A percentile compares a stretch with the other conserved stretches of the same genome.
Evolutionary conservation across 1,140 invertebrate genomes (phyloP).

Genomic region (Trichonephila inaurata): DNA sequence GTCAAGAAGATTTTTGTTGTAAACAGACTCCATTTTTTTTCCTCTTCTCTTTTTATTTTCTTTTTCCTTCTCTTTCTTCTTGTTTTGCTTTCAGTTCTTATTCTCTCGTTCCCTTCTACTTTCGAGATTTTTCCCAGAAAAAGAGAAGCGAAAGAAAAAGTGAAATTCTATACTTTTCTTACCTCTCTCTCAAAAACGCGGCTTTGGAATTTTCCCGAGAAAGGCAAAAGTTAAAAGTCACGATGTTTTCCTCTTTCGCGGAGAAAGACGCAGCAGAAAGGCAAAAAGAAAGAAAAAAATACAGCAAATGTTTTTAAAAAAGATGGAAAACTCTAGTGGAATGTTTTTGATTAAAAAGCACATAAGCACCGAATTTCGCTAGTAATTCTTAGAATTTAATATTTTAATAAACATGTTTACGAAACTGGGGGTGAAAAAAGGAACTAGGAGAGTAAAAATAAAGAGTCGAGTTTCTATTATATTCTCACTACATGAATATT

Average conservation of each 20-base stretch:
- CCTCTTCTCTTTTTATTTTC: background rate
- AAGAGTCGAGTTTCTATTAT: too few species aligned
- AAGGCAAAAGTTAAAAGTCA: background rate
- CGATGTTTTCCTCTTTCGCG: background rate
- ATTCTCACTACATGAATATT: too few species aligned
- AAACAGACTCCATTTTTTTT: constrained; percentile 6
- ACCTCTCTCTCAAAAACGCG: background rate
- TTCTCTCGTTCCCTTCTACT: background rate
- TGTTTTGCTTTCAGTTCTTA: background rate
- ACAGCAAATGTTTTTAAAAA: too few species aligned
- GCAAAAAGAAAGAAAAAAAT: too few species aligned
- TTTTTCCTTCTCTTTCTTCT: background rate
- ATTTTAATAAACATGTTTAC: too few species aligned
- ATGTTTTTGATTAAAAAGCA: too few species aligned
- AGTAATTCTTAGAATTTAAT: too few species aligned
- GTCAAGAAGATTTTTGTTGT: constrained; percentile 8
- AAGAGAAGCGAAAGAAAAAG: background rate
- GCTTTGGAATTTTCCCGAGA: background rate
- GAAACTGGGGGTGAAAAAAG: too few species aligned
- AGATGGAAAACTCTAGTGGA: too few species aligned
- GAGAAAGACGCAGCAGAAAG: background rate
- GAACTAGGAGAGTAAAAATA: too few species aligned
- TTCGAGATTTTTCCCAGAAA: too few species aligned
- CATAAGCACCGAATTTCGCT: too few species aligned
- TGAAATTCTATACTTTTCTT: constrained; percentile 32